Evolutionary conservation across 2,113 vertebrate genomes (phyloP).

Genomic region (Neolamprologus sp.): DNA sequence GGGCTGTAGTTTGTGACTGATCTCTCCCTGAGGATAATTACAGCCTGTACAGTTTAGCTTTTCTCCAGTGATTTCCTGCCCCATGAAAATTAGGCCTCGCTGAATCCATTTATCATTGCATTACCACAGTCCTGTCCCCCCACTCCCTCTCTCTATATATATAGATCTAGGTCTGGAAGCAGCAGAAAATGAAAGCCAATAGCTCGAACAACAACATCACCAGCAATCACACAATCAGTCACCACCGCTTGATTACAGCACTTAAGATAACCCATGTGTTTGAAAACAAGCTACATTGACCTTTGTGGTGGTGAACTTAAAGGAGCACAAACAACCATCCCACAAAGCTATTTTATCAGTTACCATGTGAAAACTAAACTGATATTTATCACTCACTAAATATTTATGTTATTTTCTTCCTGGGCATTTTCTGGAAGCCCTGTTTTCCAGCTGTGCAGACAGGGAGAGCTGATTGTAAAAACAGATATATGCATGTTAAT

Average conservation of each 20-base stretch:
- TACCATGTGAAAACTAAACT: not conserved
- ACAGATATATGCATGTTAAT: not conserved
- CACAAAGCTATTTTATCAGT: not conserved
- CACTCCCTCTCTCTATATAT: conserved; percentile 13
- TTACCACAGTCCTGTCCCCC: conserved; percentile 47
- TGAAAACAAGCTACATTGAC: conserved; percentile 7
- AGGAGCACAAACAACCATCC: not conserved
- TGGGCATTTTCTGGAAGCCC: not conserved
- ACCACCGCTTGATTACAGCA: conserved; percentile 42
- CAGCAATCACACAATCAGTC: conserved; percentile 39
- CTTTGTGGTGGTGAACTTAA: not conserved
- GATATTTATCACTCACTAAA: not conserved
- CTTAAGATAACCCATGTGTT: conserved; percentile 23
- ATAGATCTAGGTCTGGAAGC: conserved; percentile 50
- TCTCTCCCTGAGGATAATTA: conserved; percentile 67
- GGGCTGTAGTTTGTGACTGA: conserved; percentile 48
- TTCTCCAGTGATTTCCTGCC: conserved; percentile 68
- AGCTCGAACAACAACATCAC: conserved; percentile 51
- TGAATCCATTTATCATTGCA: conserved; percentile 67
- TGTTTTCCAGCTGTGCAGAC: not conserved
- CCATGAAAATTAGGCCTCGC: conserved; percentile 59
- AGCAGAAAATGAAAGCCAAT: not conserved
- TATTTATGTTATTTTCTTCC: not conserved
- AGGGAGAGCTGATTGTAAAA: not conserved
- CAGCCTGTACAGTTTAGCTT: conserved; percentile 57